These are phyloP conservation scores for Sebastolobus altivelis DNA, from an alignment of 2,797 vertebrate species.

Conservation along the genomic window DNA sequence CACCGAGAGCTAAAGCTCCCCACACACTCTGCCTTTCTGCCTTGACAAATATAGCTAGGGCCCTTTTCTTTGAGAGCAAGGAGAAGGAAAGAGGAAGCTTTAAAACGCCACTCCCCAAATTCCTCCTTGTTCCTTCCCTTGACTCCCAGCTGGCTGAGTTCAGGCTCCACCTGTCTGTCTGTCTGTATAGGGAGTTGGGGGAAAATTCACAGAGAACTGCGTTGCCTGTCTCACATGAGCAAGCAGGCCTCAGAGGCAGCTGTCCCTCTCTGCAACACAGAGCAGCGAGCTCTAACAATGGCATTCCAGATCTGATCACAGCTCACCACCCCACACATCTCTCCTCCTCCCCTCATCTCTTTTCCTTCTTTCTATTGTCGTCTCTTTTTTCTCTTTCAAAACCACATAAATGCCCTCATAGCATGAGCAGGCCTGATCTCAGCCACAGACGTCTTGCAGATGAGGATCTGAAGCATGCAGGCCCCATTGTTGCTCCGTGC, in stretches of 20 bases:
- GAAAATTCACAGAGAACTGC: slow-evolving; percentile 12
- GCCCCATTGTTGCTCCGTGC: slow-evolving; percentile 70
- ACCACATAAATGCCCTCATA: slow-evolving; percentile 35
- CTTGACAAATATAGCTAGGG: slow-evolving; percentile 35
- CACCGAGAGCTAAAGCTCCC: slow-evolving; percentile 16
- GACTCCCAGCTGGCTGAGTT: slow-evolving; percentile 64
- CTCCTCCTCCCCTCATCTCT: slow-evolving; percentile 36
- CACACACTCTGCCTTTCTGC: neutral
- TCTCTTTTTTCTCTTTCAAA: slow-evolving; percentile 12
- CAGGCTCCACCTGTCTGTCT: slow-evolving; percentile 70
- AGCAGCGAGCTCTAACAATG: slow-evolving; percentile 70
- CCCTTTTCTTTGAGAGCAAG: slow-evolving; percentile 51
- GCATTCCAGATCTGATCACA: slow-evolving; percentile 73
- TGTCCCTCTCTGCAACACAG: slow-evolving; percentile 61
- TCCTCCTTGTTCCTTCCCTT: slow-evolving; percentile 75
- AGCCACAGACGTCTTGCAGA: slow-evolving; percentile 48
- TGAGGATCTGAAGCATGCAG: slow-evolving; percentile 57
- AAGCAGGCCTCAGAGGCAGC: slow-evolving; percentile 63
- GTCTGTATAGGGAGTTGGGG: slow-evolving; percentile 18
- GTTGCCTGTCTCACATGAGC: slow-evolving; percentile 54
- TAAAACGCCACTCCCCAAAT: slow-evolving; percentile 78
- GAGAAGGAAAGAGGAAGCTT: slow-evolving; percentile 74
- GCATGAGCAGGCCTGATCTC: slow-evolving; percentile 41
- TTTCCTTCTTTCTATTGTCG: slow-evolving; percentile 38
- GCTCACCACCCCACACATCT: slow-evolving; percentile 25